Base-by-base conservation (phyloP, 1,140 invertebrate genomes). In the Pachyrhynchus sulphureomaculatus region DNA sequence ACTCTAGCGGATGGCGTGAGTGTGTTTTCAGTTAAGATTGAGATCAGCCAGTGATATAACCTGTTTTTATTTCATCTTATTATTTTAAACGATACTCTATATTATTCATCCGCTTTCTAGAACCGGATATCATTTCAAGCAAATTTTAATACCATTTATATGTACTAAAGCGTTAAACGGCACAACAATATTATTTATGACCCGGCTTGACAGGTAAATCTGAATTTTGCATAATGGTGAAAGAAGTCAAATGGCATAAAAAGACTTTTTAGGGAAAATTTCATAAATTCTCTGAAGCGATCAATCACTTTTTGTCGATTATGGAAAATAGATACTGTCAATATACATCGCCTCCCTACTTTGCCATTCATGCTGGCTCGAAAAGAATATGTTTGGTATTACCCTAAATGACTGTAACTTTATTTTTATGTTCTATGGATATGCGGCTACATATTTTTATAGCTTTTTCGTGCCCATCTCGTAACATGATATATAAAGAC, bases 371-470 rank as follows among this genome's bases (percentile, higher is more conserved):
- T 48, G 34, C 20, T 39, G n/a, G 49, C 49, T 33, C 24, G 39
- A 53, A 47, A 52, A 52, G 41, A 61, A 61, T 61, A 61, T 53
- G 58, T 52, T 53, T 41, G 58, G 24, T 45, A 61, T 52, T 61
- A 61, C 49, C 48, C 15, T 26, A 45, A 61, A 61, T 53, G 58
- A 61, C 58, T 53, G 24, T 37, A 53, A 61, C 48, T 61, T 61
- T 61, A 53, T 24, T 61, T 58, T 61, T 61, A 61, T 39, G 58
- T 49, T 26, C n/a, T 36, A 32, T 15, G 41, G 37, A 52, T 53
- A 39, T 52, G 58, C n/a, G 48, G 58, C 29, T 52, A 41, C 58
- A 52, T 61, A 61, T 45, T 61, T 61, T 61, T 61, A 61, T 61
- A 17, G 48, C 13, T 15, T 36, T 36, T 52, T 36, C 58, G 36